These are phyloP conservation scores for Odocoileus virginianus DNA, from an alignment of 2,113 vertebrate species.

Conservation along the genomic window DNA sequence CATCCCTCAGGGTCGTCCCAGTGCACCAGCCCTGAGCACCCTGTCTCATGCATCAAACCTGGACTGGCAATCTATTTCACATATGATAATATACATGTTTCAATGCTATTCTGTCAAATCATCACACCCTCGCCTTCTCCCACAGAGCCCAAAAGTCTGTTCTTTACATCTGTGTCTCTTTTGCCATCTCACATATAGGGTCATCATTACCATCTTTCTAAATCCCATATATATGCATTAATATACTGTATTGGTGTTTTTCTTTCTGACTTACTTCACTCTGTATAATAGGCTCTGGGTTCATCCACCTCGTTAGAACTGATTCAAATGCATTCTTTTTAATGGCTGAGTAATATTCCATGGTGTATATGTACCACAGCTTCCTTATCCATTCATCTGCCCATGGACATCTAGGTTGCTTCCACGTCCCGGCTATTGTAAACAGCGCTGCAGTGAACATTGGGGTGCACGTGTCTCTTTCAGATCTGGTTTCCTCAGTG, in stretches of 20 bases:
- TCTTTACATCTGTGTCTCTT: background rate
- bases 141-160: background rate
- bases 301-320: background rate
- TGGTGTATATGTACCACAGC: background rate
- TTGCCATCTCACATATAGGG: background rate
- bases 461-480: background rate
- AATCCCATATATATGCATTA: background rate
- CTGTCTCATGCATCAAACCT: fast-evolving
- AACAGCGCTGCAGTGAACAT: background rate
- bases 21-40: background rate
- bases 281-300: background rate
- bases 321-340: background rate
- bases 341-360: background rate
- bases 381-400: background rate
- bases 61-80: background rate
- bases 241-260: background rate
- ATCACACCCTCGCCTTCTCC: background rate
- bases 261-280: background rate
- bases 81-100: background rate
- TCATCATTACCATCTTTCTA: background rate
- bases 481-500: fast-evolving
- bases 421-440: background rate
- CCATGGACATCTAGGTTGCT: fast-evolving
- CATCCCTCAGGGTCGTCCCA: background rate
- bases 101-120: background rate